A percentile compares a stretch with the other conserved stretches of the same genome.
phyloP scores from a whole-genome alignment of 2,797 vertebrate species.

The Lepus townsendii region DNA sequence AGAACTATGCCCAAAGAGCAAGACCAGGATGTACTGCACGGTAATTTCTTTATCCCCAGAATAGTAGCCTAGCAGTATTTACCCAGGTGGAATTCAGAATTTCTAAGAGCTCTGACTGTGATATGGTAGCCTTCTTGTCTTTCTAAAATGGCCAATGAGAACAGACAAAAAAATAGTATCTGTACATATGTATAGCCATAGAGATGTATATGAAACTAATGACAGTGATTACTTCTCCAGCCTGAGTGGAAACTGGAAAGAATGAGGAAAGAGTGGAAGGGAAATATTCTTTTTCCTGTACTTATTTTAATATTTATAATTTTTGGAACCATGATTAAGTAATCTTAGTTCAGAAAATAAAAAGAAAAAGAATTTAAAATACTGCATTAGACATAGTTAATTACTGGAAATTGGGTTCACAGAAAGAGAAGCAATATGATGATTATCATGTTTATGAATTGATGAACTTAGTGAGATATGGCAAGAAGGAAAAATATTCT shows the following conservation, averaged over 20 bases:
- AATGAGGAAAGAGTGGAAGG: not conserved
- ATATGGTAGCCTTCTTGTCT: not conserved
- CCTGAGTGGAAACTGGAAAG: not conserved
- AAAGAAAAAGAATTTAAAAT: not conserved
- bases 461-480: not conserved
- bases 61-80: not conserved
- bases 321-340: not conserved
- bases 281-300: slow-evolving; percentile 15
- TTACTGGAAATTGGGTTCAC: not conserved
- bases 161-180: not conserved
- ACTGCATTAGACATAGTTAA: not conserved
- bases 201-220: not conserved
- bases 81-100: not conserved
- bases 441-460: not conserved
- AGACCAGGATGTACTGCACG: not conserved
- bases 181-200: not conserved
- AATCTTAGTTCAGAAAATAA: not conserved
- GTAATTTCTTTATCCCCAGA: not conserved
- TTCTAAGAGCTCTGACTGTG: not conserved
- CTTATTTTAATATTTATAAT: not conserved
- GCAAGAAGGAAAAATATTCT: not conserved
- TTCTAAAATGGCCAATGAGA: not conserved
- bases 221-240: not conserved
- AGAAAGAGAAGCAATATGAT: not conserved
- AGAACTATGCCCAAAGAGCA: not conserved